Evolutionary conservation across 2,888 invertebrate species (phyloP), one percentile per base, ranked within the genome.

Genomic region (Limenitis camilla): DNA sequence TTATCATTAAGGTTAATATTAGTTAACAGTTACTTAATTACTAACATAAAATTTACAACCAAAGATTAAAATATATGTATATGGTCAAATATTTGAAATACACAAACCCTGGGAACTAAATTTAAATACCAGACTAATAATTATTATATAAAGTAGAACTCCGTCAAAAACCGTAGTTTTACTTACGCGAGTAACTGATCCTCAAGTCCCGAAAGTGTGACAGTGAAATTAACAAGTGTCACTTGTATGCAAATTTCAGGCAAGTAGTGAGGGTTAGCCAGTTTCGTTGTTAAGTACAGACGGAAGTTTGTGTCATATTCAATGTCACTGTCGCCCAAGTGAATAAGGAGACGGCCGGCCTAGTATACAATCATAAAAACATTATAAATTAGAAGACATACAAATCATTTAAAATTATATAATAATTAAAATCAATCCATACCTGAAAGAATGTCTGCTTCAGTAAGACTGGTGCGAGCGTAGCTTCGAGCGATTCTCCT

Each of bases 201-300:
- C 75, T 97, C 97, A 4, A 98, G 85, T 4, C 97, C 97, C 40
- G 92, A 92, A 0, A 92, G 91, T 0, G 97, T 97, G 33, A 97
- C 97, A 48, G 96, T 94, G 73, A 98, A 98, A 81, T 98, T 97
- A 6, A 98, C 93, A 8, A 98, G 88, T 0, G 96, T 96, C 1
- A 97, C 97, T 87, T 96, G 95, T 55, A 96, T 96, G 69, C 97
- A 96, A 56, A 96, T 91, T 61, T 97, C 97, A 0, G 97, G 97
- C 58, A 97, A 80, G 78, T 96, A 97, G 82, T 97, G 97, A 0
- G 98, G 98, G 87, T 97, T 97, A 0, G 96, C 91, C 50, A 97
- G 83, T 78, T 97, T 97, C 1, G 97, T 96, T 0, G 97, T 97
- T 69, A 98, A 92, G 74, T 96, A 97, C 42, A 98, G 90, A 41